Conservation (phyloP, 2,797 vertebrate genomes). For the Diplodus sargus region DNA sequence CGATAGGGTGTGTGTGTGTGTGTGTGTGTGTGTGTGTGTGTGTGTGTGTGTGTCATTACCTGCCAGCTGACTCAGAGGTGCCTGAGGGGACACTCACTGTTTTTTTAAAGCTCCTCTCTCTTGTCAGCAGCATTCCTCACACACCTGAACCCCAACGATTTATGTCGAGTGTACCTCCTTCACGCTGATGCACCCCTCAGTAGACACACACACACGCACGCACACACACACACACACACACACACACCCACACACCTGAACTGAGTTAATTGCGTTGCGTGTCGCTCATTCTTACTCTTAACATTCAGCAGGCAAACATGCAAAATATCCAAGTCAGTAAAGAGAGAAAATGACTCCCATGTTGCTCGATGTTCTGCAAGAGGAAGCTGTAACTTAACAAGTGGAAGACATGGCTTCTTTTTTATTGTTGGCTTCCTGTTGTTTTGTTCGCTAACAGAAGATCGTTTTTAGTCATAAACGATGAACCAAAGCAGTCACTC, state of each 20-base stretch:
- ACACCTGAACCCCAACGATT: conserved; percentile 67
- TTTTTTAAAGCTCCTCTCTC: conserved; percentile 47
- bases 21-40: background rate
- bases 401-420: background rate
- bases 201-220: conserved; percentile 4
- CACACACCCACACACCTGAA: background rate
- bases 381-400: background rate
- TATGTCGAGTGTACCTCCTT: conserved; percentile 36
- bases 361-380: background rate
- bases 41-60: conserved; percentile 16
- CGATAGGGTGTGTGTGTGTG: background rate
- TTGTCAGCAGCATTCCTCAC: conserved; percentile 71
- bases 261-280: background rate
- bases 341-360: conserved; percentile 7
- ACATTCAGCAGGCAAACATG: background rate
- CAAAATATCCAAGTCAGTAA: background rate
- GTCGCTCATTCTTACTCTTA: background rate
- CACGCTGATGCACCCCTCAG: background rate
- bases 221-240: conserved; percentile 7
- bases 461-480: conserved; percentile 13
- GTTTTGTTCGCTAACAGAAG: background rate
- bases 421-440: background rate
- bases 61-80: conserved; percentile 76
- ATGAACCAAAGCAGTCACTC: conserved; percentile 6
- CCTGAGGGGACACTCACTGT: conserved; percentile 66